phyloP scores from a whole-genome alignment of 2,797 vertebrate genomes.

The Hyperoplus immaculatus region DNA sequence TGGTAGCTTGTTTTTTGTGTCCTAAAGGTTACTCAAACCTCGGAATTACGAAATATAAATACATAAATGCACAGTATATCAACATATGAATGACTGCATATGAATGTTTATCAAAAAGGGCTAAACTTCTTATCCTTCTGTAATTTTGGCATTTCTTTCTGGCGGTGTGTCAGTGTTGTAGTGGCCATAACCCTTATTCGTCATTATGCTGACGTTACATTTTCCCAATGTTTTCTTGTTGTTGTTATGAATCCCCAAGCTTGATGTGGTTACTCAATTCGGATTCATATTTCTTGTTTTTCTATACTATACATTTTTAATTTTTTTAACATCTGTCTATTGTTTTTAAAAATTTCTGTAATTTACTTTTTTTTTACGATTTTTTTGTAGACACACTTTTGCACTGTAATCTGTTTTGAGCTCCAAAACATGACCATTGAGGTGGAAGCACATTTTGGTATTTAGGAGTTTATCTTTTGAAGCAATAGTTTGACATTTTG shows the following conservation, averaged over 20 bases:
- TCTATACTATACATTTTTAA: not conserved
- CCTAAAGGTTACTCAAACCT: not conserved
- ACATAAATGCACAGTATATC: not conserved
- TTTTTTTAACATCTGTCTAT: not conserved
- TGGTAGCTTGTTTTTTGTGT: not conserved
- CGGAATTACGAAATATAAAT: not conserved
- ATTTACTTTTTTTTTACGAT: not conserved
- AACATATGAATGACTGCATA: constrained; percentile 4
- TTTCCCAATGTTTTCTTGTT: not conserved
- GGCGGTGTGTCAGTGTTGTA: not conserved
- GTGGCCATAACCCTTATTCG: not conserved
- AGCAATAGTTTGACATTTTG: not conserved
- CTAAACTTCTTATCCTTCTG: not conserved
- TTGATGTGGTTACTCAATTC: no score
- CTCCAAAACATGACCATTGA: not conserved
- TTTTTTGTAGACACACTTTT: not conserved
- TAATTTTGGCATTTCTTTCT: not conserved
- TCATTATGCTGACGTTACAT: not conserved
- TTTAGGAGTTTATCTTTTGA: not conserved
- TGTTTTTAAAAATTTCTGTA: not conserved
- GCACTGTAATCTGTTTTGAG: not conserved
- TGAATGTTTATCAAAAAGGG: not conserved
- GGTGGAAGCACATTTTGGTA: not conserved
- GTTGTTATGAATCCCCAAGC: not conserved
- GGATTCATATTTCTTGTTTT: not conserved